Base-by-base conservation (phyloP, 2,888 invertebrate genomes). In the Eustalomyia histrio region DNA sequence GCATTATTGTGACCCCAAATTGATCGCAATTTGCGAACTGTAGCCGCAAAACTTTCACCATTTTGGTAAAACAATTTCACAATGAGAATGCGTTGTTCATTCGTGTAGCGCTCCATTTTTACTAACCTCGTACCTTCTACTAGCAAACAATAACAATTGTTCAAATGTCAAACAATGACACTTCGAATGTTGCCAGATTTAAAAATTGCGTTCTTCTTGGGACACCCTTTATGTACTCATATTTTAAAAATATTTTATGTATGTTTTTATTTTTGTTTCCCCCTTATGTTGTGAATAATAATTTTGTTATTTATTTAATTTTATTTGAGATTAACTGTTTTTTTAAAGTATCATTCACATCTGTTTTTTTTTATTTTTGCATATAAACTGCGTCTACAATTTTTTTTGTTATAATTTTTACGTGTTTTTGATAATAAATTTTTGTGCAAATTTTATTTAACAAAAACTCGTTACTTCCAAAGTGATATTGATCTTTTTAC, bases 381-480 rank as follows among this genome's bases (percentile, higher is more conserved):
- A 65, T 64, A n/a, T 43, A 53, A 29, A 71, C 16, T 76, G 53
- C 71, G 76, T 76, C 71, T 71, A 65, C 58, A 17, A 14, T 29
- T 65, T 76, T 71, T 16, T 6, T 55, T 69, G 61, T 65, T 68
- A 24, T 50, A 24, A 50, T 29, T 29, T 76, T 63, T 17, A 65
- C 24, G 47, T 35, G 24, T 39, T 57, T 53, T 57, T 60, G 7
- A 33, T 43, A 29, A 67, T 43, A 52, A 21, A 53, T 43, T 60
- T 60, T 52, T 58, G n/a, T 52, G 21, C 53, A 39, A 39, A 29
- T 72, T 50, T 43, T 43, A 17, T 29, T 12, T 17, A 21, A 21
- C 0, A 47, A 12, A 39, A 12, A 12, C 10, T 12, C 14, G 4
- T 12, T 39, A 12, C 14, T 12, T 39, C 3, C 39, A 10, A 14